Percentiles rank a stretch among this genome's conserved stretches.
Evolutionary conservation across 2,113 vertebrate species (phyloP).

Genomic region (Cebus imitator): DNA sequence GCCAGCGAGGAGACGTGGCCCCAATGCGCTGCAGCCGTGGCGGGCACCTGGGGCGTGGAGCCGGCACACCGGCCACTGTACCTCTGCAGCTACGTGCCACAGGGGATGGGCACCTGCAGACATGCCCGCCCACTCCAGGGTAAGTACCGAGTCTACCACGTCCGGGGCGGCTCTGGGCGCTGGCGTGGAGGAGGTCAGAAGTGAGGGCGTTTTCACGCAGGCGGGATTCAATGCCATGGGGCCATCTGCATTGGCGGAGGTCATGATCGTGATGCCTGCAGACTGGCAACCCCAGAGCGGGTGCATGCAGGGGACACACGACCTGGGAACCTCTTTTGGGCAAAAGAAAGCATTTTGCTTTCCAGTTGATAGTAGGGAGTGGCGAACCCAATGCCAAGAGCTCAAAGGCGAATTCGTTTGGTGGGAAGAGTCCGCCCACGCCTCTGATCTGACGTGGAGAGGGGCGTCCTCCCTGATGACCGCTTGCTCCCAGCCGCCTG

Average conservation of each 20-base stretch:
- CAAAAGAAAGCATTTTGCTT: constrained; percentile 41
- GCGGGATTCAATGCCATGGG: rapidly evolving
- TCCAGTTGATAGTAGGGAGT: constrained; percentile 36
- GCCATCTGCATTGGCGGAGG: neutral
- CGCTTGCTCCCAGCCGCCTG: neutral
- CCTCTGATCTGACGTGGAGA: neutral
- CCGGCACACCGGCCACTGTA: constrained; percentile 27
- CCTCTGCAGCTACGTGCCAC: constrained; percentile 28
- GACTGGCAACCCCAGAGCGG: neutral
- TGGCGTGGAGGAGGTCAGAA: neutral
- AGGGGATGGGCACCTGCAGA: constrained; percentile 70
- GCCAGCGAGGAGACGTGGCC: constrained; percentile 75
- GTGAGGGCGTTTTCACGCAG: neutral
- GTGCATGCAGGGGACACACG: neutral
- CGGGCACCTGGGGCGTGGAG: constrained; percentile 62
- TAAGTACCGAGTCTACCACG: constrained; percentile 73
- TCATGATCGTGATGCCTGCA: neutral
- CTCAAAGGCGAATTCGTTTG: neutral
- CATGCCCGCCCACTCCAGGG: constrained; percentile 75
- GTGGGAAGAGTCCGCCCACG: constrained; percentile 10
- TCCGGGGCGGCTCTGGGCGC: neutral
- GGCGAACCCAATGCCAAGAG: neutral
- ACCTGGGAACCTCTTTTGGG: constrained; percentile 27
- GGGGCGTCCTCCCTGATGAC: rapidly evolving
- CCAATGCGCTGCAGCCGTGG: constrained; percentile 67